These are phyloP conservation scores for Forficula auricularia DNA, from an alignment of 1,140 invertebrate genomes.

Conservation along the genomic window DNA sequence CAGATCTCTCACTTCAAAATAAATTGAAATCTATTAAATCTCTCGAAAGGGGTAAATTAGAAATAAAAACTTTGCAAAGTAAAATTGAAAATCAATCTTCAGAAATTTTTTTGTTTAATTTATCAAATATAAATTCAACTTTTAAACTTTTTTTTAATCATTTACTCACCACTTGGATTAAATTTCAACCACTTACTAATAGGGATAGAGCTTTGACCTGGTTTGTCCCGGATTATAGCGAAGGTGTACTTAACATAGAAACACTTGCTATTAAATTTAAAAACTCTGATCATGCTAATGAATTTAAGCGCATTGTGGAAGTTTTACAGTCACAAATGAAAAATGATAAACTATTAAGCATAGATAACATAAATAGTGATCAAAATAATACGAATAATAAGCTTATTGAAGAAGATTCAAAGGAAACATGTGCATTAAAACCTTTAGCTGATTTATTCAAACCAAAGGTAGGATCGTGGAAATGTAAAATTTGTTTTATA, in stretches of 20 bases:
- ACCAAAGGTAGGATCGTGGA: slow-evolving; percentile 55
- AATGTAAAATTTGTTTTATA: slow-evolving; percentile 60
- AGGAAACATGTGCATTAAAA: too few species aligned
- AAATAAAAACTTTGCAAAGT: too few species aligned
- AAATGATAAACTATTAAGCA: not conserved
- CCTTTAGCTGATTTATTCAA: slow-evolving; percentile 42
- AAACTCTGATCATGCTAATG: slow-evolving; percentile 31
- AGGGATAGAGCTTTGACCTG: slow-evolving; percentile 50
- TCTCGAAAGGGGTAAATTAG: too few species aligned
- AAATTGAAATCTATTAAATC: too few species aligned
- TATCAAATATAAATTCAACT: too few species aligned
- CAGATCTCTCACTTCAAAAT: too few species aligned
- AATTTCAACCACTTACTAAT: slow-evolving; percentile 40
- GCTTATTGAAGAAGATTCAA: too few species aligned
- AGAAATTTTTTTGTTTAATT: too few species aligned
- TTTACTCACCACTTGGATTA: slow-evolving; percentile 37
- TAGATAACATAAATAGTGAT: too few species aligned
- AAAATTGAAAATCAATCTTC: too few species aligned
- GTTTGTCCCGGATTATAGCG: slow-evolving; percentile 54
- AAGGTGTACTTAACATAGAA: slow-evolving; percentile 44
- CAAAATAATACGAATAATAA: too few species aligned
- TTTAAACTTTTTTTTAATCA: slow-evolving; percentile 60
- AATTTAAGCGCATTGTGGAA: slow-evolving; percentile 4
- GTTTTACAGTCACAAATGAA: slow-evolving; percentile 1
- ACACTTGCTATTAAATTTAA: slow-evolving; percentile 58